A percentile compares a stretch with the other conserved stretches of the same genome.
Evolutionary conservation across 2,888 invertebrate species (phyloP).

Genomic region (Latheticus oryzae): DNA sequence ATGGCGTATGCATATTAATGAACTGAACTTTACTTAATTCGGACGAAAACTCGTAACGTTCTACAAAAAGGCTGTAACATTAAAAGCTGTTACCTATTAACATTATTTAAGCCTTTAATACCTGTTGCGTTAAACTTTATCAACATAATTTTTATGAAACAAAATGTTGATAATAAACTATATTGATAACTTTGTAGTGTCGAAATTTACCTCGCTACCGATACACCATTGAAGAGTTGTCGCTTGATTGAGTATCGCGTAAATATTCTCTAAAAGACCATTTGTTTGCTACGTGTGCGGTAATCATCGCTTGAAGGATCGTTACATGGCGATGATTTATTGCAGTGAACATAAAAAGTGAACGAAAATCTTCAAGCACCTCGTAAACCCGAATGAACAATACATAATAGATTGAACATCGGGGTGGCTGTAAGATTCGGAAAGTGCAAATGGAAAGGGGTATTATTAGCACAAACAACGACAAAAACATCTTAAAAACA

Average conservation of each 20-base stretch:
- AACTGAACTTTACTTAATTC: slow-evolving; percentile 1
- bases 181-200: neutral
- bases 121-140: slow-evolving; percentile 22
- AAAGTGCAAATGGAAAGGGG: slow-evolving; percentile 28
- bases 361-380: slow-evolving; percentile 28
- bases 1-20: slow-evolving; percentile 12
- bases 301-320: slow-evolving; percentile 33
- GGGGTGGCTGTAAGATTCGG: neutral
- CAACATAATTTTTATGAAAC: no score
- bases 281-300: slow-evolving; percentile 33
- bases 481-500: slow-evolving; percentile 40
- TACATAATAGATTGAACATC: slow-evolving; percentile 36
- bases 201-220: neutral
- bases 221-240: neutral
- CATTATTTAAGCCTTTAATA: slow-evolving; percentile 21
- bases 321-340: slow-evolving; percentile 32
- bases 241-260: slow-evolving; percentile 22
- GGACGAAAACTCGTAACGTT: slow-evolving; percentile 1
- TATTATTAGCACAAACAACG: slow-evolving; percentile 37
- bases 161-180: no score
- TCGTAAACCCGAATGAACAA: slow-evolving; percentile 39
- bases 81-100: slow-evolving; percentile 10
- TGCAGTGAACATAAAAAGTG: slow-evolving; percentile 11
- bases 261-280: slow-evolving; percentile 25
- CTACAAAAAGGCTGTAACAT: slow-evolving; percentile 1